Conservation (phyloP, 2,888 invertebrate genomes). For the Gortyna flavago region DNA sequence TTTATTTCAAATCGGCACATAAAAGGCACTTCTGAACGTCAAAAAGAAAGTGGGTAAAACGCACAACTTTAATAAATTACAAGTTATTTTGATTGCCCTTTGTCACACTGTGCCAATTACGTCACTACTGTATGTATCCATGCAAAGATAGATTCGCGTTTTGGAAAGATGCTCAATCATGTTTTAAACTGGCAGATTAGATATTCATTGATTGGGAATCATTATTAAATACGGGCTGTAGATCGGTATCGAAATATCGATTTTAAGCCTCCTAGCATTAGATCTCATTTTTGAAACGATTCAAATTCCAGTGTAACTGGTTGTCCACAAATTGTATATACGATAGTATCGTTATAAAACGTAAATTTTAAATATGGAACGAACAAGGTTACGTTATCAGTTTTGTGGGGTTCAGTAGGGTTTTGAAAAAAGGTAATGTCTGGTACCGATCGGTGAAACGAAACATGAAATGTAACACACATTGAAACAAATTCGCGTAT, state of each 20-base stretch:
- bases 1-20: neutral
- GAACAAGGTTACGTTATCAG: neutral
- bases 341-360: neutral
- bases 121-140: neutral
- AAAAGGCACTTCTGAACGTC: neutral
- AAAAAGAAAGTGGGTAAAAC: neutral
- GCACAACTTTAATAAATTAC: slow-evolving; percentile 6
- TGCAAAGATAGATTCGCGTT: neutral
- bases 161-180: neutral
- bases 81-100: neutral
- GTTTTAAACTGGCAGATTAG: neutral
- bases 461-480: neutral
- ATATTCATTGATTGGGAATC: neutral
- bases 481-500: neutral
- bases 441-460: neutral
- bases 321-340: slow-evolving; percentile 15
- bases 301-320: slow-evolving; percentile 7
- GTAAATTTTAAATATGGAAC: slow-evolving; percentile 14
- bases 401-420: neutral
- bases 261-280: slow-evolving; percentile 6
- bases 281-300: slow-evolving; percentile 29
- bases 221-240: neutral
- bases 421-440: neutral
- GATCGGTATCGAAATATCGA: neutral
- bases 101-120: neutral